Conservation (phyloP, 2,797 vertebrate genomes). For the Synaphobranchus kaupii region DNA sequence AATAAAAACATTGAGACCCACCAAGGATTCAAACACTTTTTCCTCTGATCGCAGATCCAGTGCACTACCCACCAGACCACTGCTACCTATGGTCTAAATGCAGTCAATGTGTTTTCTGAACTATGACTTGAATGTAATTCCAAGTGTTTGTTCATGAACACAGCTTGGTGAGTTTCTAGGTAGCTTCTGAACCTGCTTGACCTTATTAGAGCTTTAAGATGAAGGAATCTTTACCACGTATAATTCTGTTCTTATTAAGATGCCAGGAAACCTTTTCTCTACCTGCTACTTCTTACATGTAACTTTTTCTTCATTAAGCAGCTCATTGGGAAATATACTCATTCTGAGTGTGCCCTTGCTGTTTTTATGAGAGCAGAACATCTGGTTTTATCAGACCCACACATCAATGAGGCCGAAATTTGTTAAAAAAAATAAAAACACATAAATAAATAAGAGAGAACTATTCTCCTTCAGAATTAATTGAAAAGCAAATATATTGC, state of each 20-base stretch:
- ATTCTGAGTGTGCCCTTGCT: neutral
- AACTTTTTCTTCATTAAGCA: neutral
- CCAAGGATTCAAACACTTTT: neutral
- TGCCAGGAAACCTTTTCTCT: neutral
- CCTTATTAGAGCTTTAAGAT: neutral
- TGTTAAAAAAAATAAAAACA: neutral
- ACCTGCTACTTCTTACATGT: neutral
- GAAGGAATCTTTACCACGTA: slow-evolving; percentile 53
- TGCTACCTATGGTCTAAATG: neutral
- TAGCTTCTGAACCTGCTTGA: neutral
- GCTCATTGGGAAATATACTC: neutral
- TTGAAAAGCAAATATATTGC: slow-evolving; percentile 6
- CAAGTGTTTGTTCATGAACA: no score
- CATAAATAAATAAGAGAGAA: neutral
- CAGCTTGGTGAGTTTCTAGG: neutral
- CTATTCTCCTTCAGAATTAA: neutral
- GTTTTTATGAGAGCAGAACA: slow-evolving; percentile 22
- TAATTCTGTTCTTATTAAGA: slow-evolving; percentile 30
- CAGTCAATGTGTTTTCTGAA: neutral
- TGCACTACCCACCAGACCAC: neutral
- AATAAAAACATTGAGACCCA: neutral
- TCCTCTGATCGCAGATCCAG: neutral
- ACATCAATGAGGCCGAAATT: neutral
- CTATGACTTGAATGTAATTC: no score
- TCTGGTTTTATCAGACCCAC: slow-evolving; percentile 27